These are phyloP conservation scores for Phalacrocorax carbo DNA, from an alignment of 2,113 vertebrate genomes.

Conservation along the genomic window DNA sequence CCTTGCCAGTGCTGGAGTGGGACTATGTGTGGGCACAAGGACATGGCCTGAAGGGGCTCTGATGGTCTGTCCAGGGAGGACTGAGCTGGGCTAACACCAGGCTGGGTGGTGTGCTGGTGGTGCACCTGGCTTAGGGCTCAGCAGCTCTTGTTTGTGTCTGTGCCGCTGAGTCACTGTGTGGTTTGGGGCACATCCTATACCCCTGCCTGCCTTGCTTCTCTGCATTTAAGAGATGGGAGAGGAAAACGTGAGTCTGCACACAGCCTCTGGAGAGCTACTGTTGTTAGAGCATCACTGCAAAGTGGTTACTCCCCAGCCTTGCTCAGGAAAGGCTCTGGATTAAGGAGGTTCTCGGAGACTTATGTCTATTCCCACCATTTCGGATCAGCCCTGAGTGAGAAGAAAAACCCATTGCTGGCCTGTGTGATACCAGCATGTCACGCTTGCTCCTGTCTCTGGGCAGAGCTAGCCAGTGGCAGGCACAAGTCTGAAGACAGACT, in stretches of 20 bases:
- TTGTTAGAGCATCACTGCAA: background rate
- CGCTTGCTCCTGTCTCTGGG: background rate
- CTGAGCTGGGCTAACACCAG: background rate
- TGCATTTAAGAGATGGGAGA: background rate
- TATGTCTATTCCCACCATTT: background rate
- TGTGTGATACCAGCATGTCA: background rate
- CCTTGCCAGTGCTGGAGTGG: background rate
- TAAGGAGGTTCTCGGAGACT: background rate
- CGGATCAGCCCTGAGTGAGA: background rate
- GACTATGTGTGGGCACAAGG: background rate
- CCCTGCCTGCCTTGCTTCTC: background rate
- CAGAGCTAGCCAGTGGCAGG: background rate
- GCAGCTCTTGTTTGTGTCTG: rapidly evolving
- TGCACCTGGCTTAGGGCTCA: background rate
- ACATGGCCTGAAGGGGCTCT: rapidly evolving
- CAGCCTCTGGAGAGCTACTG: background rate
- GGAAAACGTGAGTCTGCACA: background rate
- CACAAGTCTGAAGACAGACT: rapidly evolving
- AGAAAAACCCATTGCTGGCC: background rate
- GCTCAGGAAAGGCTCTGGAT: background rate
- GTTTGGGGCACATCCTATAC: background rate
- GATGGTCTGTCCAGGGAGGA: too few species aligned
- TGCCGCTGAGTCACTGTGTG: background rate
- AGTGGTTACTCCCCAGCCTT: background rate
- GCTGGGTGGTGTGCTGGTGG: background rate